Base-by-base conservation (phyloP, 2,113 vertebrate species). In the Odontophorus gujanensis region DNA sequence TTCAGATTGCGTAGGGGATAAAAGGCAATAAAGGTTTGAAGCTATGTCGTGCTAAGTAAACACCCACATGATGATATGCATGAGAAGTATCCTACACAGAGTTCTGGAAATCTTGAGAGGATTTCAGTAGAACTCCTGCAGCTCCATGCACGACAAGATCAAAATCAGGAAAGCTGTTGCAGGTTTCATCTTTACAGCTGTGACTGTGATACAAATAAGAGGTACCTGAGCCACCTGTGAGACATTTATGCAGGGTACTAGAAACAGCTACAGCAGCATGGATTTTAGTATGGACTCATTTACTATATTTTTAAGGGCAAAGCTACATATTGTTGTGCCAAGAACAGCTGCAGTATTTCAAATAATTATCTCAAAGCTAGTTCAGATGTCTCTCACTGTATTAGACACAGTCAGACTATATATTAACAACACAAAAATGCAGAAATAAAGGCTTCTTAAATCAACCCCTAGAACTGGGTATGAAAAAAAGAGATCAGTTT, bases 21-120 rank as follows among this genome's bases (percentile, higher is more conserved):
- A 89, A 86, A 95, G 47, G 68, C 85, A 86, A 79, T 43, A 95
- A 80, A 75, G 63, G 34, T 89, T 96, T 92, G 81, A 81, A 96
- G 87, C 58, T 89, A 18, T 92, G 86, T 85, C 89, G 94, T 88
- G 73, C 81, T 96, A 94, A 96, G 93, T 81, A 91, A 96, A 95
- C 93, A 96, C 92, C 93, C 92, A 94, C 94, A 65, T 45, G 81
- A 58, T 40, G 63, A 25, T 53, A 48, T 79, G 73, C 58, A 81
- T 87, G 48, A 96, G 88, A 92, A 63, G 79, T 43, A 93, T 36
- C 65, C 82, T 81, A 80, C 91, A 94, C 61, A 48, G 55, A 55
- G 9, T 38, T 93, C 87, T 95, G 71, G 38, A 85, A 92, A 43
- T 28, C 84, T 80, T 69, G 59, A 76, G 85, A 63, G 80, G 66